Evolutionary conservation across 2,888 invertebrate species (phyloP).

Genomic region (Plagodis dolabraria): DNA sequence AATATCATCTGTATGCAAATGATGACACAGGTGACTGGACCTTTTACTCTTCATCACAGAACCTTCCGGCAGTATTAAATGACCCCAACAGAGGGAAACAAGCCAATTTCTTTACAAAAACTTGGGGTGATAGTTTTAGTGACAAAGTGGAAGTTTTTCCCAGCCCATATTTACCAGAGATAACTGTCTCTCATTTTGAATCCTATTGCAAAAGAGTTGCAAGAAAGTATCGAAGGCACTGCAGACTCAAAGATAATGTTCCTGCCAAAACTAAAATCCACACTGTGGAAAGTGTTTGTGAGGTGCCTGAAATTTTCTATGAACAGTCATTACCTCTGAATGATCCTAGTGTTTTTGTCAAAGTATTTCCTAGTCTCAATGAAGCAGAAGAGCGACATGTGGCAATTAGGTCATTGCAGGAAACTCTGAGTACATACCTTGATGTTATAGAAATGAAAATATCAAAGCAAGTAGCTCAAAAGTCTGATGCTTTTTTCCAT

Average conservation of each 20-base stretch:
- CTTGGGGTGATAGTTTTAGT: slow-evolving; percentile 98
- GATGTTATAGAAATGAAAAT: slow-evolving; percentile 98
- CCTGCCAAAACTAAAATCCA: slow-evolving; percentile 70
- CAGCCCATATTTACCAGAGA: slow-evolving; percentile 92
- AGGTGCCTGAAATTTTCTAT: slow-evolving; percentile 94
- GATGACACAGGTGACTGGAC: slow-evolving; percentile 88
- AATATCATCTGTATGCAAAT: slow-evolving; percentile 83
- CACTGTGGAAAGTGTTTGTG: slow-evolving; percentile 83
- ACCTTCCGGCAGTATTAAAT: slow-evolving; percentile 97
- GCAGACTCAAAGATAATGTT: slow-evolving; percentile 79
- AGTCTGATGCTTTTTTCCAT: slow-evolving; percentile 98
- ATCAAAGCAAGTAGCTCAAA: slow-evolving; percentile 96
- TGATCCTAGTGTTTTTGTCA: slow-evolving; percentile 91
- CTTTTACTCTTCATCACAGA: slow-evolving; percentile 96
- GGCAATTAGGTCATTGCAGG: slow-evolving; percentile 90
- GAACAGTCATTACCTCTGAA: slow-evolving; percentile 91
- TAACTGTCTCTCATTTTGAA: slow-evolving; percentile 93
- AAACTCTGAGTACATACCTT: slow-evolving; percentile 96
- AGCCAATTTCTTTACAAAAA: slow-evolving; percentile 96
- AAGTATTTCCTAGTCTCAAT: slow-evolving; percentile 91
- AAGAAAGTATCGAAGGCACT: slow-evolving; percentile 87
- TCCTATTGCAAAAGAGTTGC: slow-evolving; percentile 92
- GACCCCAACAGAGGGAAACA: slow-evolving; percentile 97
- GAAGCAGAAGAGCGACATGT: slow-evolving; percentile 85
- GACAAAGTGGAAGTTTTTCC: slow-evolving; percentile 91